Base-by-base conservation (phyloP, 2,113 vertebrate species). In the Accipiter cooperii region DNA sequence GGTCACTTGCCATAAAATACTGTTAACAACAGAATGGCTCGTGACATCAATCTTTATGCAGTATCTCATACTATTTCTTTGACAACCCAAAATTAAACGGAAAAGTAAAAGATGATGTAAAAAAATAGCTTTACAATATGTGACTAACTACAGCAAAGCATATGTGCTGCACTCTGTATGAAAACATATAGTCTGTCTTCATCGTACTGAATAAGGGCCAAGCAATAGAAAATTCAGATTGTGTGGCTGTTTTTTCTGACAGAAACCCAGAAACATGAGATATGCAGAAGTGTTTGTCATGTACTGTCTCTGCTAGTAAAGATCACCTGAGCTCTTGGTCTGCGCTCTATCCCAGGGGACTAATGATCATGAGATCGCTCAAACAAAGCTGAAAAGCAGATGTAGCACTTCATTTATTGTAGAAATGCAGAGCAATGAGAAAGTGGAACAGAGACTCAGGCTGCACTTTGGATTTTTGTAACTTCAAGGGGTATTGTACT, bases 81-180 rank as follows among this genome's bases (percentile, higher is more conserved):
- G 76, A 70, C 36, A 71, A 76, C 21, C 18, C 69, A 44, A 84
- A 94, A 95, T 96, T 84, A 92, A 96, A 88, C n/a, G 89, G 63
- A 96, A 86, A 88, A 76, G 90, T 81, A 92, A 63, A 92, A 73
- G 55, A 65, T 57, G 51, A 76, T 84, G 91, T 60, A 91, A 74
- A 77, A 66, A 96, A 74, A 74, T 22, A 90, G 36, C 68, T 83
- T 79, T 76, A 54, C 71, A 65, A 20, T 49, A 66, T 29, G 33
- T 54, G 76, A 71, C 60, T 70, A 44, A 73, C 33, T 78, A 34
- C 18, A 82, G 46, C 33, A 81, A 63, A 90, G 66, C 69, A 65
- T 58, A 89, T 12, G 24, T 63, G 57, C 36, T 57, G 42, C 38
- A 8, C 47, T 66, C 68, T 40, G 63, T 68, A 95, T 71, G 84